Evolutionary conservation across 2,888 invertebrate species (phyloP).

Genomic region (Drosophila nr. medialis): DNA sequence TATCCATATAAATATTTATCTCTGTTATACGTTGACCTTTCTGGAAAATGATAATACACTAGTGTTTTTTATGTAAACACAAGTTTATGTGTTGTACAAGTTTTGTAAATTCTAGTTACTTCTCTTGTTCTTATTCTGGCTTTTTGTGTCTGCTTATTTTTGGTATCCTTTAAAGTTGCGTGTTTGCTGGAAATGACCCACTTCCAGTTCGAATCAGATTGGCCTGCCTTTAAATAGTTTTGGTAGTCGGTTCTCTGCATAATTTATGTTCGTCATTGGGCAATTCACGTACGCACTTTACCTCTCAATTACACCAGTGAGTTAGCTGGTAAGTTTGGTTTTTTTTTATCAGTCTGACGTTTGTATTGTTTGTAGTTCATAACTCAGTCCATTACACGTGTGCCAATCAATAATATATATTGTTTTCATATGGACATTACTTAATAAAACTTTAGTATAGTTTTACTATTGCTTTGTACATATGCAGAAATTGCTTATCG

Average conservation of each 20-base stretch:
- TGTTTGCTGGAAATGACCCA: slow-evolving; percentile 24
- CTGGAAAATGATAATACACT: not conserved
- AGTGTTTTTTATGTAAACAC: not conserved
- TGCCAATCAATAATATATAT: not conserved
- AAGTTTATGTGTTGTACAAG: not conserved
- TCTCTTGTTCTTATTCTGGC: not conserved
- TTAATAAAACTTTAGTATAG: too few relatives aligned
- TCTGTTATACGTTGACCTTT: not conserved
- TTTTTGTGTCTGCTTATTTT: slow-evolving; percentile 7
- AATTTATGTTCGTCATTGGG: slow-evolving; percentile 44
- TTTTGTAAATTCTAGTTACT: not conserved
- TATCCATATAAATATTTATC: not conserved
- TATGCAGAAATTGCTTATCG: not conserved
- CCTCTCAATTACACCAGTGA: slow-evolving; percentile 28
- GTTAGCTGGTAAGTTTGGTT: slow-evolving; percentile 4
- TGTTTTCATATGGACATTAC: not conserved
- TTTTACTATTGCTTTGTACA: not conserved
- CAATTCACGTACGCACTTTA: slow-evolving; percentile 37
- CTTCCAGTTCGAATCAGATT: slow-evolving; percentile 14
- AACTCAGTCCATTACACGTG: not conserved
- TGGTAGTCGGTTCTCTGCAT: slow-evolving; percentile 27
- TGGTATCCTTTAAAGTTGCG: slow-evolving; percentile 35
- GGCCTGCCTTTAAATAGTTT: slow-evolving; percentile 16
- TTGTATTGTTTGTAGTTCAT: slow-evolving; percentile 18
- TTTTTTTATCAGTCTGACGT: slow-evolving; percentile 16